phyloP scores from a whole-genome alignment of 2,113 vertebrate species.

The Hippocampus abdominalis region DNA sequence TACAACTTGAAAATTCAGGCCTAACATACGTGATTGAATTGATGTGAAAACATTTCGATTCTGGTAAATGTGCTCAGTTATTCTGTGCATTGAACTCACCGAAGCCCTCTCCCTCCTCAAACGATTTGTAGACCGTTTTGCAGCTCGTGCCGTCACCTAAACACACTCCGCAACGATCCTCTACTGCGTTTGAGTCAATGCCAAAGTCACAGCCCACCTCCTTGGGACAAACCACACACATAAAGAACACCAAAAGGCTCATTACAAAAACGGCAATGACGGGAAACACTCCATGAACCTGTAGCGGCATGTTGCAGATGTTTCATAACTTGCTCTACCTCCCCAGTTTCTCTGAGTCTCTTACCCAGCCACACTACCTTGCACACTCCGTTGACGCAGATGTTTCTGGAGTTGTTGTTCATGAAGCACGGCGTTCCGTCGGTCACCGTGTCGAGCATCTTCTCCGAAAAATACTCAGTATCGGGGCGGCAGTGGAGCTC shows the following conservation, averaged over 20 bases:
- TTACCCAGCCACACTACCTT: constrained; percentile 89
- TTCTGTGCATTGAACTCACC: constrained; percentile 70
- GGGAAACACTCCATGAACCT: neutral
- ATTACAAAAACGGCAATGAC: neutral
- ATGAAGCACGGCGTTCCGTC: constrained; percentile 94
- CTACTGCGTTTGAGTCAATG: constrained; percentile 89
- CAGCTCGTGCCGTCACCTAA: constrained; percentile 88
- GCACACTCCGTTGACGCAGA: constrained; percentile 98
- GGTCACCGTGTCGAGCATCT: constrained; percentile 90
- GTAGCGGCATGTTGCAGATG: neutral
- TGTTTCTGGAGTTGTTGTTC: constrained; percentile 82
- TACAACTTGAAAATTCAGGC: no score
- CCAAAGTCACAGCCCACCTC: constrained; percentile 91
- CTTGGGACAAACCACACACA: constrained; percentile 61
- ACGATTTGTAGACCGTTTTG: constrained; percentile 80
- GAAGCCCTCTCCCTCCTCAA: constrained; percentile 84
- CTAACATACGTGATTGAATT: neutral
- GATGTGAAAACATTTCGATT: neutral
- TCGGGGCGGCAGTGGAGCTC: constrained; percentile 89
- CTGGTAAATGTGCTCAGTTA: neutral
- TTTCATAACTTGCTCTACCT: constrained; percentile 13
- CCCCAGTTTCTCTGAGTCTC: constrained; percentile 44
- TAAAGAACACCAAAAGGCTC: constrained; percentile 5
- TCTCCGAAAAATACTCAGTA: constrained; percentile 85
- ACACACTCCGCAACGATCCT: constrained; percentile 93